phyloP scores from a whole-genome alignment of 2,113 vertebrate genomes.

The Leptocoma aspasia region DNA sequence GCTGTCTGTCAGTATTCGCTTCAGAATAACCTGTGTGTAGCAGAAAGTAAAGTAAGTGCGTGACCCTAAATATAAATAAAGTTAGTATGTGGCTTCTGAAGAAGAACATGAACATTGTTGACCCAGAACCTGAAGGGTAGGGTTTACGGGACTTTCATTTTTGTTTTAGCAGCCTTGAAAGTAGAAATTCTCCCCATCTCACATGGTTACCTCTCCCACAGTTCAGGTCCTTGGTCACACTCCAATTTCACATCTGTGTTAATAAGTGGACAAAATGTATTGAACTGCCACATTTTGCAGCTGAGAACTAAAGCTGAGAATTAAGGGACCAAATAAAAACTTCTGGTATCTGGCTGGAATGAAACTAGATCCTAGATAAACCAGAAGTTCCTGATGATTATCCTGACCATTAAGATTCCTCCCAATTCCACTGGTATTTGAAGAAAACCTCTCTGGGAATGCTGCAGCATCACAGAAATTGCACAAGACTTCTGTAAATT shows the following conservation, averaged over 20 bases:
- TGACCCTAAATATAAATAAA: neutral
- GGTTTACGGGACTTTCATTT: neutral
- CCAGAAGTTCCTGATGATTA: neutral
- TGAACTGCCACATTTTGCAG: neutral
- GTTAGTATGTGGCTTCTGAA: neutral
- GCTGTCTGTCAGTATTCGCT: neutral
- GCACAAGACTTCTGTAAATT: neutral
- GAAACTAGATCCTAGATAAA: neutral
- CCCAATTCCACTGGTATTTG: neutral
- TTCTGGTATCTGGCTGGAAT: neutral
- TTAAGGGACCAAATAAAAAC: neutral
- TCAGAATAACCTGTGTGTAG: neutral
- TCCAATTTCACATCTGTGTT: neutral
- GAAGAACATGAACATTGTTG: neutral
- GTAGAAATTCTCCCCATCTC: neutral
- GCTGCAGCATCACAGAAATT: neutral
- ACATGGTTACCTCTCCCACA: neutral
- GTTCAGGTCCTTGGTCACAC: neutral
- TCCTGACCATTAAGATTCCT: neutral
- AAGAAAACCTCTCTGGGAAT: neutral
- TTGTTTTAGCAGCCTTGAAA: constrained; percentile 5
- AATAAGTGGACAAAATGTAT: neutral
- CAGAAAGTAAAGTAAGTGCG: neutral
- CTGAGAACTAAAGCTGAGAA: neutral
- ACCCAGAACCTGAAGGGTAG: neutral